Evolutionary conservation across 2,113 vertebrate species (phyloP), one percentile per base, ranked within the genome.

Genomic region (Sebastes schlegelii): DNA sequence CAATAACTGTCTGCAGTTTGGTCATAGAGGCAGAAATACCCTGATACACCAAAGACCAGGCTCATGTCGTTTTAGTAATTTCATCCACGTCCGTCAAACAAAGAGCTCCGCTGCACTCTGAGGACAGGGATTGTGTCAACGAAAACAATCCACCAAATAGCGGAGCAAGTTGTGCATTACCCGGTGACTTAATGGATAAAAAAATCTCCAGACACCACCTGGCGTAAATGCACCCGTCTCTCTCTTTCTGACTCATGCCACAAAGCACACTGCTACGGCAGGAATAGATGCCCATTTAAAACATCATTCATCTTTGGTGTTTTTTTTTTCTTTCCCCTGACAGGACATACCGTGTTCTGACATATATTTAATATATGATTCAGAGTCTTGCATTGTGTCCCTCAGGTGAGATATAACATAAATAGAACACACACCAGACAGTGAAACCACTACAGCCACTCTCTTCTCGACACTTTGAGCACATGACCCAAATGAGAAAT

Each of bases 401-500:
- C 55, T 13, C 69, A 79, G 71, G 78, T 66, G 68, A 60, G 42
- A 51, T 57, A 26, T 21, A 74, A 75, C 54, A 68, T 60, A 87
- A 86, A 76, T 67, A 60, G 76, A 60, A 6, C 83, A 85, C 48
- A 52, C 40, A 68, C 11, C 48, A 65, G 71, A 75, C 19, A 60
- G 61, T 34, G 34, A 79, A 82, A 82, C 82, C 82, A 85, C 72
- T 70, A 1, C 69, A 80, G 64, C 61, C 75, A 46, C 52, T 19
- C 64, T 63, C 77, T 64, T 69, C 4, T 46, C 57, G 83, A 82
- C 82, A 72, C 54, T 85, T 85, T 85, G 8, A 81, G 79, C 51
- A 85, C 74, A 84, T 34, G 80, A 87, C 66, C 80, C 21, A 77
- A 66, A 84, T 86, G 62, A 63, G 51, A 79, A 71, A 80, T 19